Conservation (phyloP, 2,797 vertebrate species). For the Halcyon chelicuti region DNA sequence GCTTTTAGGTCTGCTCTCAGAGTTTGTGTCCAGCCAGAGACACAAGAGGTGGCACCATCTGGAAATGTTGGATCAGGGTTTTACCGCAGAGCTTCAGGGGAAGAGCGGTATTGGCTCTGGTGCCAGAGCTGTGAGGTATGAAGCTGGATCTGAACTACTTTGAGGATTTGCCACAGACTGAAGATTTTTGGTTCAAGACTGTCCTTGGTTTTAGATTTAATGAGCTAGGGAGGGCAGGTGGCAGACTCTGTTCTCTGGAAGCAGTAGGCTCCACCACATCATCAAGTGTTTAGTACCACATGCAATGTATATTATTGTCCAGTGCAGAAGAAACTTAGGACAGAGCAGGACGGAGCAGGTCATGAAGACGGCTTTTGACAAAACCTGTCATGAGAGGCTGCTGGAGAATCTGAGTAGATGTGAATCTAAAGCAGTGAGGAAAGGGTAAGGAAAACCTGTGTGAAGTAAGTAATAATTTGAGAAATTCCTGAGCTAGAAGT, state of each 20-base stretch:
- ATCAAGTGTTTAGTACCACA: neutral
- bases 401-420: neutral
- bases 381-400: neutral
- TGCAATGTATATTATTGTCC: neutral
- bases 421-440: neutral
- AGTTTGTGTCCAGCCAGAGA: neutral
- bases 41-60: slow-evolving; percentile 8
- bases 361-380: neutral
- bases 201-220: slow-evolving; percentile 32
- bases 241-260: neutral
- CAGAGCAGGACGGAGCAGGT: neutral
- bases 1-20: neutral
- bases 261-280: neutral
- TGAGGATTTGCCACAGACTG: neutral
- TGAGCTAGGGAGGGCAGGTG: neutral
- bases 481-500: neutral
- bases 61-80: slow-evolving; percentile 16
- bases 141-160: slow-evolving; percentile 1
- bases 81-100: neutral
- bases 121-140: slow-evolving; percentile 33
- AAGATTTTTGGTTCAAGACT: neutral
- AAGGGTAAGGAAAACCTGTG: neutral
- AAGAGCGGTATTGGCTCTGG: neutral
- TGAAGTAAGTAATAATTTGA: neutral
- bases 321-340: neutral